Base-by-base conservation (phyloP, 2,113 vertebrate genomes). In the Oreochromis spilurus region DNA sequence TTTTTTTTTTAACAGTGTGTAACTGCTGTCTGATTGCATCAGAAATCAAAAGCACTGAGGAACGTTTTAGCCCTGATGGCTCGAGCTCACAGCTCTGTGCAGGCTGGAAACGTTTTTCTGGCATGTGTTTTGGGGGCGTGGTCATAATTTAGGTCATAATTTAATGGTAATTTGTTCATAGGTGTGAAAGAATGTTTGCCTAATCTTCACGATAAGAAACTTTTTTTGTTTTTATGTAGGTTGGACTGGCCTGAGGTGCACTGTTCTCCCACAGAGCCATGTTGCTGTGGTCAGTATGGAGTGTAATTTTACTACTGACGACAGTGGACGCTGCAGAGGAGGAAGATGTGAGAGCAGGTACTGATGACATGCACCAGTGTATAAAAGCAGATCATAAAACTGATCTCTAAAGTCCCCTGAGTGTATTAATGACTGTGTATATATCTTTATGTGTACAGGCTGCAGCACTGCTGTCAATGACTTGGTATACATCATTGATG, bases 391-490 rank as follows among this genome's bases (percentile, higher is more conserved):
- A 43, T 48, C 45, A 77, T 77, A 5, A 77, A 77, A 0, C 26
- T 50, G 45, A 77, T 17, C 70, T 31, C 43, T 31, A 31, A 19
- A 0, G 4, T 50, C 24, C 19, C 24, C 45, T 12, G 26, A 77
- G 72, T 77, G 72, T 1, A 50, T 6, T 70, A 31, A 52, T 81
- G 9, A 45, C 7, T 12, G 6, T 78, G 10, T 84, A 6, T 2
- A 67, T 82, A 21, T 87, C 36, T 87, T 38, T 83, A 54, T 54
- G 53, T 82, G 29, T 43, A 5, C 4, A 97, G 97, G 97, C 90
- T 97, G 97, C 93, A 95, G 97, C 88, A 97, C 97, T 26, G 96
- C 96, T 6, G 95, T 96, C 4, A 97, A 97, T 89, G 97, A 97
- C 91, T 92, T 97, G 87, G 97, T 97, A 16, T 97, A 96, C 50